Percentiles rank a stretch among this genome's conserved stretches.
phyloP scores from a whole-genome alignment of 2,888 invertebrate species.

The Monochamus alternatus region DNA sequence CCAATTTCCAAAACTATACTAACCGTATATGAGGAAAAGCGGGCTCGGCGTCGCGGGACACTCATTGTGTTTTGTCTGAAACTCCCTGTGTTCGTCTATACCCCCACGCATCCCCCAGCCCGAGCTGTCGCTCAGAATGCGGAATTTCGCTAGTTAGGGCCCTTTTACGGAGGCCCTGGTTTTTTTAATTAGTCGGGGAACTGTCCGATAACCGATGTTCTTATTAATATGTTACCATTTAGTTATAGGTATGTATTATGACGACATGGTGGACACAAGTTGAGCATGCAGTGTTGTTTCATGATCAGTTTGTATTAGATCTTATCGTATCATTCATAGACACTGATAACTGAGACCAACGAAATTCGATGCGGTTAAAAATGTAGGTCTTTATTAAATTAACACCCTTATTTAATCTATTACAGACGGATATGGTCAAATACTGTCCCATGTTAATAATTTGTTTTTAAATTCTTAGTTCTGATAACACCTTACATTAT shows the following conservation, averaged over 20 bases:
- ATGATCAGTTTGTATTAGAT: slow-evolving; percentile 36
- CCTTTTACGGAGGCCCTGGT: slow-evolving; percentile 41
- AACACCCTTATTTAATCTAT: no score
- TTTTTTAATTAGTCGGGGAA: slow-evolving; percentile 20
- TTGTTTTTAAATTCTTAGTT: no score
- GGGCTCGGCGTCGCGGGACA: slow-evolving; percentile 71
- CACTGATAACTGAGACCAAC: slow-evolving; percentile 39
- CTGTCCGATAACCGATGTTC: slow-evolving; percentile 31
- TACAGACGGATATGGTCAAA: no score
- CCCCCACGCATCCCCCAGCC: slow-evolving; percentile 73
- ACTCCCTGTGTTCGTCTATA: slow-evolving; percentile 90
- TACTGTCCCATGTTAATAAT: no score
- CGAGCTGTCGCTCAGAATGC: slow-evolving; percentile 69
- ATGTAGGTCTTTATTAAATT: background rate
- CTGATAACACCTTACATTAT: no score
- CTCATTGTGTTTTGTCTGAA: slow-evolving; percentile 84
- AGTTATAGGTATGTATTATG: slow-evolving; percentile 69
- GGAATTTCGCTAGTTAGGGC: slow-evolving; percentile 39
- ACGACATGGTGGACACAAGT: slow-evolving; percentile 71
- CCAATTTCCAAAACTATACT: slow-evolving; percentile 43
- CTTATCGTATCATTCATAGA: slow-evolving; percentile 7
- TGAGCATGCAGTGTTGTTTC: slow-evolving; percentile 64
- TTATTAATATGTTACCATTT: slow-evolving; percentile 54
- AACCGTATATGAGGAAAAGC: slow-evolving; percentile 41
- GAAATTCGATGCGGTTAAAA: background rate